Percentiles rank a stretch among this genome's conserved stretches.
These are phyloP conservation scores for Yponomeuta sedellus DNA, from an alignment of 2,888 invertebrate genomes.

Conservation along the genomic window DNA sequence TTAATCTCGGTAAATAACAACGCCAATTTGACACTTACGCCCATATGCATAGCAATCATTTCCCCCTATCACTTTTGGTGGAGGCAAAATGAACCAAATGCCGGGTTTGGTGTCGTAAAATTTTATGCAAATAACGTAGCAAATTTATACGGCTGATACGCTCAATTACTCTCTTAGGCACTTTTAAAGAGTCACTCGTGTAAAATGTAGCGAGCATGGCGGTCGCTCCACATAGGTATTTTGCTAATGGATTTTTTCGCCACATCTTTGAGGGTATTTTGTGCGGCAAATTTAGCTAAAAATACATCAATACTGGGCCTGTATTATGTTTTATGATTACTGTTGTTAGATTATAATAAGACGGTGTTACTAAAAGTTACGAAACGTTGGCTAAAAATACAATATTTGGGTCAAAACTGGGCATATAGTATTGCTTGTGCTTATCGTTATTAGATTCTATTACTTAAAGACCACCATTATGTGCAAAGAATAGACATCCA, in stretches of 20 bases:
- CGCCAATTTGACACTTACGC: slow-evolving; percentile 1
- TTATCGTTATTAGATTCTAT: too few species aligned
- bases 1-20: slow-evolving; percentile 26
- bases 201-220: slow-evolving; percentile 33
- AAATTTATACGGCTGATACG: slow-evolving; percentile 47
- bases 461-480: too few species aligned
- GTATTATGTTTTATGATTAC: too few species aligned
- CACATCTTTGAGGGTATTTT: slow-evolving; percentile 9
- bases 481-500: too few species aligned
- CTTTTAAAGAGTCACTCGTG: slow-evolving; percentile 32
- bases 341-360: too few species aligned
- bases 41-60: slow-evolving; percentile 11
- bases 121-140: slow-evolving; percentile 44
- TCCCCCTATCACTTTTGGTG: slow-evolving; percentile 12
- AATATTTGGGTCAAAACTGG: too few species aligned
- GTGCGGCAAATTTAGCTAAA: neutral
- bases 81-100: slow-evolving; percentile 18
- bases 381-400: too few species aligned
- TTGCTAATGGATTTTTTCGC: slow-evolving; percentile 13
- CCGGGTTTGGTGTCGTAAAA: slow-evolving; percentile 38
- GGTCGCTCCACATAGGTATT: slow-evolving; percentile 26
- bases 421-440: too few species aligned
- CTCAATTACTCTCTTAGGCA: slow-evolving; percentile 44
- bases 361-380: too few species aligned
- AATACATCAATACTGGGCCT: neutral